Conservation (phyloP, 2,888 invertebrate species). For the Deroplatys truncata region DNA sequence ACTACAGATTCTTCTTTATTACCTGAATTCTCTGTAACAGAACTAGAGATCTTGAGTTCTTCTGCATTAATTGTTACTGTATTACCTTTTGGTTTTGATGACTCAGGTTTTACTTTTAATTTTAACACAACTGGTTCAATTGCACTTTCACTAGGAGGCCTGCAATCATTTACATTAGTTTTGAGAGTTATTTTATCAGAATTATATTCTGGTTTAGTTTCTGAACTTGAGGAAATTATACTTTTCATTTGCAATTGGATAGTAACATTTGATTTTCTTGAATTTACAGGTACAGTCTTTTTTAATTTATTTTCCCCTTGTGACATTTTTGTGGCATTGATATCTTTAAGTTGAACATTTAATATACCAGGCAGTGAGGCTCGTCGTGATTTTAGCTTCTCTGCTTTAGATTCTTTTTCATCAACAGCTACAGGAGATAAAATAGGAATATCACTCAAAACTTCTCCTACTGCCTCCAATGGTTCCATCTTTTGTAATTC, state of each 20-base stretch:
- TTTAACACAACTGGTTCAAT: neutral
- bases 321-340: neutral
- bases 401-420: neutral
- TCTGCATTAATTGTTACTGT: neutral
- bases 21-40: neutral
- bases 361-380: neutral
- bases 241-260: neutral
- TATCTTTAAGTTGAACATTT: neutral
- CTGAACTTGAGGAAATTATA: neutral
- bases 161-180: neutral
- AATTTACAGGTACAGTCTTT: neutral
- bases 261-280: neutral
- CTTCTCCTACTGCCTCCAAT: slow-evolving; percentile 9
- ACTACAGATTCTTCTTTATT: neutral
- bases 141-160: neutral
- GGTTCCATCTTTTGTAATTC: slow-evolving; percentile 26
- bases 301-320: neutral
- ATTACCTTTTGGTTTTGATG: neutral
- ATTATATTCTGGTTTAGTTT: neutral
- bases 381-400: neutral
- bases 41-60: neutral
- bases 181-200: neutral
- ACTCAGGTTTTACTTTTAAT: neutral
- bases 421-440: slow-evolving; percentile 7
- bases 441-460: slow-evolving; percentile 17